Evolutionary conservation across 2,888 invertebrate genomes (phyloP).

Genomic region (Leucophenga maculata): DNA sequence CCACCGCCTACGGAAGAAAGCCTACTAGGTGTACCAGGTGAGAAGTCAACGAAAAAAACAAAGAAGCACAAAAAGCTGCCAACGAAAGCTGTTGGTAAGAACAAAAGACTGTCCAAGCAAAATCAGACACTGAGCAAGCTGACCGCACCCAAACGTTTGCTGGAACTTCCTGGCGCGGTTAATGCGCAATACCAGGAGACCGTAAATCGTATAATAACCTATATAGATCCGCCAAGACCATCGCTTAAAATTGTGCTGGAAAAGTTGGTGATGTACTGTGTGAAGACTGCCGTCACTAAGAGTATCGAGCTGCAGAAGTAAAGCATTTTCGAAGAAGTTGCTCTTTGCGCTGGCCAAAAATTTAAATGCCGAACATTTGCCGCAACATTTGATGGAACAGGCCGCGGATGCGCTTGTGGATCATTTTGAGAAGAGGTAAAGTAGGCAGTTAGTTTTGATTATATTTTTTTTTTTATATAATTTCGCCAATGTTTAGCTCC

Average conservation of each 20-base stretch:
- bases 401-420: not conserved
- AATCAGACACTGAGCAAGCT: not conserved
- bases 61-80: not conserved
- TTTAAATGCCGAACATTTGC: not conserved
- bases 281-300: not conserved
- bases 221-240: conserved; percentile 45
- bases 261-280: conserved; percentile 28
- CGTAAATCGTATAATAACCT: conserved; percentile 49
- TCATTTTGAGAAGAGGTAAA: conserved; percentile 12
- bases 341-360: not conserved
- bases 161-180: conserved; percentile 33
- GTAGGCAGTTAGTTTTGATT: not conserved
- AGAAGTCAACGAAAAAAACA: not conserved
- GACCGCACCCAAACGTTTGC: not conserved
- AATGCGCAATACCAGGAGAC: conserved; percentile 52
- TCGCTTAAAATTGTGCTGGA: conserved; percentile 37
- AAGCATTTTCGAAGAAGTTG: not conserved
- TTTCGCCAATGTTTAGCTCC: no score
- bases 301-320: not conserved
- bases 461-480: no score
- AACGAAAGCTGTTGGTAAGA: no score
- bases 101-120: not conserved
- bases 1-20: not conserved
- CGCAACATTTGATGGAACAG: conserved; percentile 8
- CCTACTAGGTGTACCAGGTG: no score